Evolutionary conservation across 2,888 invertebrate genomes (phyloP).

Genomic region (Drosophila austrosaltans): DNA sequence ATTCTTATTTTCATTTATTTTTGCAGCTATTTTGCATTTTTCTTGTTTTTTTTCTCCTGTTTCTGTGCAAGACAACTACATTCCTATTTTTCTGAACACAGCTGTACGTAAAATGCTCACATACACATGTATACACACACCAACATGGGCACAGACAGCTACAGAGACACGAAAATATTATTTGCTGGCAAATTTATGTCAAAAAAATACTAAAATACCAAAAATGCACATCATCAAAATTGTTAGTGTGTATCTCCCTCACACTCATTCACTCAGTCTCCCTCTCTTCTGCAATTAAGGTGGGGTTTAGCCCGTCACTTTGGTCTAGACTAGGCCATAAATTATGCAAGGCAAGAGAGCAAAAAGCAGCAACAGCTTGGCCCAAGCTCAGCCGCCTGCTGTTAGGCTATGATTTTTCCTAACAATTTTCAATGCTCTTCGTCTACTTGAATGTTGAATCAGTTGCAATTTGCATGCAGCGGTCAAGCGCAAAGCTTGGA

Average conservation of each 20-base stretch:
- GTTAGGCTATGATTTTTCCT: slow-evolving; percentile 50
- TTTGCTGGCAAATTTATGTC: slow-evolving; percentile 58
- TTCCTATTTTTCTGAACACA: too few species aligned
- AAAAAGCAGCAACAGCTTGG: slow-evolving; percentile 51
- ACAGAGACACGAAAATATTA: slow-evolving; percentile 47
- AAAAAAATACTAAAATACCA: slow-evolving; percentile 49
- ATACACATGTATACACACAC: slow-evolving; percentile 25
- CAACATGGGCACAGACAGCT: slow-evolving; percentile 32
- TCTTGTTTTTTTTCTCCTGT: too few species aligned
- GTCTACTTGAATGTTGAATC: slow-evolving; percentile 71
- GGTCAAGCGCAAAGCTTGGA: slow-evolving; percentile 52
- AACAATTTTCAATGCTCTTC: slow-evolving; percentile 44
- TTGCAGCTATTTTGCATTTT: too few species aligned
- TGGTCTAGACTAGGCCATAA: slow-evolving; percentile 70
- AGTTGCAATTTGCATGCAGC: slow-evolving; percentile 74
- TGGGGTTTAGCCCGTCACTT: slow-evolving; percentile 54
- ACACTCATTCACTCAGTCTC: slow-evolving; percentile 4
- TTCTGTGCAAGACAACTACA: too few species aligned
- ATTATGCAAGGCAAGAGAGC: slow-evolving; percentile 49
- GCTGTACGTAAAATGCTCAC: slow-evolving; percentile 30
- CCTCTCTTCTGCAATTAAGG: slow-evolving; percentile 52
- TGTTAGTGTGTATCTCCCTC: slow-evolving; percentile 8
- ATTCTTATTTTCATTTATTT: too few species aligned
- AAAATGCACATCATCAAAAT: slow-evolving; percentile 56
- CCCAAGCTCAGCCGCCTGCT: slow-evolving; percentile 40